These are phyloP conservation scores for Esox niger DNA, from an alignment of 2,113 vertebrate species.

Conservation along the genomic window DNA sequence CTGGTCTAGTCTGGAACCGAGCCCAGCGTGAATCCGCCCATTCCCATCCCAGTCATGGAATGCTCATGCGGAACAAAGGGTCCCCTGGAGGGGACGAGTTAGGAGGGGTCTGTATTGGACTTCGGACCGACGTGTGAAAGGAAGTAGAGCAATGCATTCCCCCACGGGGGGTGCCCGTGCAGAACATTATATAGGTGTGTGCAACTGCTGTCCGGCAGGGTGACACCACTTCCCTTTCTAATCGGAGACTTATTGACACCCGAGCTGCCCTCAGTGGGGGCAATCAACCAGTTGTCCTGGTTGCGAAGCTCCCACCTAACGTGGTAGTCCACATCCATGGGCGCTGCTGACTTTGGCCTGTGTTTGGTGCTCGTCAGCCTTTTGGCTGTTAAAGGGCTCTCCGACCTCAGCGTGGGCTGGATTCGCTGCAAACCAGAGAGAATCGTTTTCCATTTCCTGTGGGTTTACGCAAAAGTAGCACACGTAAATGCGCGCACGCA, in stretches of 20 bases:
- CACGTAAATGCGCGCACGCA: conserved; percentile 12
- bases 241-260: too few relatives aligned
- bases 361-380: background rate
- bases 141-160: conserved; percentile 49
- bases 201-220: too few relatives aligned
- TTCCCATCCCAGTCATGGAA: conserved; percentile 48
- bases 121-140: conserved; percentile 61
- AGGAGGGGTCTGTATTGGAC: conserved; percentile 39
- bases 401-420: conserved; percentile 44
- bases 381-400: conserved; percentile 3
- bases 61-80: conserved; percentile 54
- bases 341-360: background rate
- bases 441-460: conserved; percentile 74
- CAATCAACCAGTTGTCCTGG: conserved; percentile 47
- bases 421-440: conserved; percentile 40
- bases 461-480: conserved; percentile 64
- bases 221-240: too few relatives aligned
- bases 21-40: conserved; percentile 6
- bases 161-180: too few relatives aligned
- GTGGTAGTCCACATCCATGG: background rate
- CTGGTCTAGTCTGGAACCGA: conserved; percentile 17
- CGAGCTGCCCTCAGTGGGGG: conserved; percentile 56
- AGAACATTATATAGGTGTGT: too few relatives aligned
- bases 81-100: conserved; percentile 27
- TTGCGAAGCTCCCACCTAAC: background rate